These are phyloP conservation scores for Ctenicera cuprea DNA, from an alignment of 2,888 invertebrate species.

Conservation along the genomic window DNA sequence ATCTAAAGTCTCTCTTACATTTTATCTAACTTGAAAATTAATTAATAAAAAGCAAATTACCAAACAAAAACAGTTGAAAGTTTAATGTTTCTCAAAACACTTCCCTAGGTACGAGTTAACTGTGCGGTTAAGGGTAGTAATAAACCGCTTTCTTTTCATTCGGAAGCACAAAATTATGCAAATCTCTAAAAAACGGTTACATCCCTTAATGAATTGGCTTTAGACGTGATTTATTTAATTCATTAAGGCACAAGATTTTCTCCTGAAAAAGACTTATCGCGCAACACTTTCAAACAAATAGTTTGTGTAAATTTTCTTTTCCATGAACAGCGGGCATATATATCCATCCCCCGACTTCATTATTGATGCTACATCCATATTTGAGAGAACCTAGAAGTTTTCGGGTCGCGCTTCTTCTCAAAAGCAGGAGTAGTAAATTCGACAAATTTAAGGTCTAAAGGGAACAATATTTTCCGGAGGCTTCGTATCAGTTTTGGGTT, in stretches of 20 bases:
- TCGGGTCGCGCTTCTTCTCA: slow-evolving; percentile 35
- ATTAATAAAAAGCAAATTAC: neutral
- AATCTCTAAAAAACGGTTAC: slow-evolving; percentile 9
- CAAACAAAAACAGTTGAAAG: neutral
- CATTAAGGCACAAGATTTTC: neutral
- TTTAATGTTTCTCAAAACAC: neutral
- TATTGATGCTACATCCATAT: slow-evolving; percentile 45
- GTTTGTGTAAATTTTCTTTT: neutral
- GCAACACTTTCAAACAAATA: slow-evolving; percentile 19
- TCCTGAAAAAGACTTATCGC: neutral
- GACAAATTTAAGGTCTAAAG: slow-evolving; percentile 45
- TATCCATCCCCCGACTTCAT: slow-evolving; percentile 34
- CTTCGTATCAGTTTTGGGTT: slow-evolving; percentile 42
- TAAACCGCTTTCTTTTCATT: slow-evolving; percentile 18
- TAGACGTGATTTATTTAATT: slow-evolving; percentile 13
- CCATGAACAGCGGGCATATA: slow-evolving; percentile 11
- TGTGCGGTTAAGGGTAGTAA: slow-evolving; percentile 12
- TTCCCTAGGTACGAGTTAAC: slow-evolving; percentile 11
- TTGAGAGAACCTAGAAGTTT: slow-evolving; percentile 41
- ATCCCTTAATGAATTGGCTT: slow-evolving; percentile 11
- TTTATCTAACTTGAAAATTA: neutral
- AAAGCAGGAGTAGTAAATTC: slow-evolving; percentile 45
- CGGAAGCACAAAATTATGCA: slow-evolving; percentile 19
- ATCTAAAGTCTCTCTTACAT: too few relatives aligned
- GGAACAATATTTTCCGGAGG: slow-evolving; percentile 41